phyloP scores from a whole-genome alignment of 1,140 invertebrate genomes.

The Manduca sexta region DNA sequence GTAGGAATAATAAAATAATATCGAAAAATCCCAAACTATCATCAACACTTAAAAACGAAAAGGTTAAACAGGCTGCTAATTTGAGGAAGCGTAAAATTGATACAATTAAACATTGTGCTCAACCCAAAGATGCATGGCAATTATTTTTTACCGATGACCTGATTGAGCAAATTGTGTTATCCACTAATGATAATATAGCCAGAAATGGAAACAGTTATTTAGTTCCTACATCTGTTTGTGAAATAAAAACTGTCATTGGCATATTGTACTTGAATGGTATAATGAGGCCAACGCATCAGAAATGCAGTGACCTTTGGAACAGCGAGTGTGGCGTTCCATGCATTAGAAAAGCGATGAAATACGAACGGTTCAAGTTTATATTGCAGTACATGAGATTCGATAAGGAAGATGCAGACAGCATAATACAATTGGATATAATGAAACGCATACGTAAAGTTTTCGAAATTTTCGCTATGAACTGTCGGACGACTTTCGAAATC shows the following conservation, averaged over 20 bases:
- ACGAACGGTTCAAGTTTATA: slow-evolving; percentile 68
- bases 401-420: slow-evolving; percentile 39
- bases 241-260: slow-evolving; percentile 71
- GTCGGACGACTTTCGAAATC: slow-evolving; percentile 60
- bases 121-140: slow-evolving; percentile 62
- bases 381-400: slow-evolving; percentile 68
- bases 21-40: slow-evolving; percentile 41
- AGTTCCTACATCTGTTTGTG: slow-evolving; percentile 38
- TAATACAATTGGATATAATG: slow-evolving; percentile 63
- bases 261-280: slow-evolving; percentile 69
- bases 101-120: slow-evolving; percentile 27
- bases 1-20: slow-evolving; percentile 42
- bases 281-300: slow-evolving; percentile 59
- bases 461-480: slow-evolving; percentile 69
- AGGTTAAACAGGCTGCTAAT: slow-evolving; percentile 25
- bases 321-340: slow-evolving; percentile 59
- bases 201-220: slow-evolving; percentile 20
- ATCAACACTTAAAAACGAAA: slow-evolving; percentile 17
- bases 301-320: slow-evolving; percentile 62
- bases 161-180: slow-evolving; percentile 60
- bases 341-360: slow-evolving; percentile 60
- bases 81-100: slow-evolving; percentile 33
- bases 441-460: slow-evolving; percentile 68
- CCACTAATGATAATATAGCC: slow-evolving; percentile 64
- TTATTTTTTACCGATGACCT: slow-evolving; percentile 66